These are phyloP conservation scores for Oncorhynchus nerka DNA, from an alignment of 2,113 vertebrate genomes.

Conservation along the genomic window DNA sequence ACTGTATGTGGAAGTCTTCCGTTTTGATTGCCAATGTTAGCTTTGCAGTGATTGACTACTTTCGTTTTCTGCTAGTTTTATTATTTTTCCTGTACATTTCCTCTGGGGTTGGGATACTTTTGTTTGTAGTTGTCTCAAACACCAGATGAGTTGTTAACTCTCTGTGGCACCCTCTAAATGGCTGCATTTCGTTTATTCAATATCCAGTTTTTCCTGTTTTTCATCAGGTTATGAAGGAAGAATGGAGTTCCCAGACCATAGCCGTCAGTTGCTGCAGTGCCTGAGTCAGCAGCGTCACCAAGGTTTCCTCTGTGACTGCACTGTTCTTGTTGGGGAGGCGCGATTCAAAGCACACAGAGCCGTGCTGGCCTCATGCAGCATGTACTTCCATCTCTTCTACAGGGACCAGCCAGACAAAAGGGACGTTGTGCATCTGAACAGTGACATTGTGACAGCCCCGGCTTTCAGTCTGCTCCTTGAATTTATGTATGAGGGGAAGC, in stretches of 20 bases:
- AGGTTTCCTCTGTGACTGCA: conserved; percentile 99
- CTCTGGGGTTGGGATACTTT: conserved; percentile 22
- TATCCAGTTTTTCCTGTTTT: conserved; percentile 94
- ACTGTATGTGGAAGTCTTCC: neutral
- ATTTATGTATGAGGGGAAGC: conserved; percentile 99
- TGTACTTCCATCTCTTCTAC: conserved; percentile 99
- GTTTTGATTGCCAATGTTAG: no score
- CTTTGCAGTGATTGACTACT: no score
- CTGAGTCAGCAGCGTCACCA: conserved; percentile 99
- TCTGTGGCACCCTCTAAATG: conserved; percentile 41
- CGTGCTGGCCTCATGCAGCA: conserved; percentile 98
- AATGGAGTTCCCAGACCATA: conserved; percentile 99
- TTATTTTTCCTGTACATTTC: neutral
- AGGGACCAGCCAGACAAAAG: conserved; percentile 96
- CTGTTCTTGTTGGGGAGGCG: conserved; percentile 94
- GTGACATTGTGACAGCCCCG: conserved; percentile 97
- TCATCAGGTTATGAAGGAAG: conserved; percentile 93
- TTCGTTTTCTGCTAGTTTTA: neutral
- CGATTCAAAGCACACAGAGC: conserved; percentile 97
- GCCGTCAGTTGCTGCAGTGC: conserved; percentile 98
- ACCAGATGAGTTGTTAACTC: conserved; percentile 33
- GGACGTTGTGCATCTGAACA: conserved; percentile 97
- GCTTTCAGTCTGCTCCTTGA: conserved; percentile 97
- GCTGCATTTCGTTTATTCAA: conserved; percentile 73
- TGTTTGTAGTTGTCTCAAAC: conserved; percentile 33